Evolutionary conservation across 1,140 invertebrate species (phyloP).

Genomic region (Drosophila suzukii): DNA sequence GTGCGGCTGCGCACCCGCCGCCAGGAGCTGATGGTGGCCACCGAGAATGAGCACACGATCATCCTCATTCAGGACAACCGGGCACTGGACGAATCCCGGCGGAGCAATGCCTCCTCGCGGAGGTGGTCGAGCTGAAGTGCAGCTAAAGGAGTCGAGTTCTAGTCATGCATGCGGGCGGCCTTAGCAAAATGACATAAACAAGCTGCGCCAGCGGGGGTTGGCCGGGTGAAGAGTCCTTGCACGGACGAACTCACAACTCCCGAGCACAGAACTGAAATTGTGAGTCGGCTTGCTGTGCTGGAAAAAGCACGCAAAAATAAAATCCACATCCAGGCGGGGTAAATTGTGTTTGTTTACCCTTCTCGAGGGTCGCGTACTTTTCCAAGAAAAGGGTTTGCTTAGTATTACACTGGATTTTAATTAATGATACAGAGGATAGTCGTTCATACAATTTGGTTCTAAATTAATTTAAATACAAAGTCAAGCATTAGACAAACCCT

Average conservation of each 20-base stretch:
- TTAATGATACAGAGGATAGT: too few species aligned
- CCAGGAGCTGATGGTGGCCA: conserved; percentile 39
- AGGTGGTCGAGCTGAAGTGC: background rate
- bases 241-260: conserved; percentile 64
- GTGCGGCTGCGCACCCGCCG: conserved; percentile 36
- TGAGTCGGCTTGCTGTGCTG: conserved; percentile 29
- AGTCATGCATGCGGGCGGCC: conserved; percentile 50
- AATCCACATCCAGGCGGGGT: conserved; percentile 67
- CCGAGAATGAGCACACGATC: conserved; percentile 45
- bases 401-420: too few species aligned
- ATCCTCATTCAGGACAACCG: conserved; percentile 31
- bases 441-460: too few species aligned
- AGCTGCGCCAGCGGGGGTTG: conserved; percentile 18
- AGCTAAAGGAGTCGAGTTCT: conserved; percentile 17
- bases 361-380: background rate
- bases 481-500: too few species aligned
- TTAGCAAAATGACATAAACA: conserved; percentile 73
- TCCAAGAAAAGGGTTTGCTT: too few species aligned
- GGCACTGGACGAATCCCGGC: conserved; percentile 20
- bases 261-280: conserved; percentile 58
- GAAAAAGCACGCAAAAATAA: conserved; percentile 50
- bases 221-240: conserved; percentile 63
- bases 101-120: conserved; percentile 2
- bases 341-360: conserved; percentile 65
- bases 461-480: too few species aligned